Base-by-base conservation (phyloP, 2,888 invertebrate genomes). In the Polylopha cassiicola region DNA sequence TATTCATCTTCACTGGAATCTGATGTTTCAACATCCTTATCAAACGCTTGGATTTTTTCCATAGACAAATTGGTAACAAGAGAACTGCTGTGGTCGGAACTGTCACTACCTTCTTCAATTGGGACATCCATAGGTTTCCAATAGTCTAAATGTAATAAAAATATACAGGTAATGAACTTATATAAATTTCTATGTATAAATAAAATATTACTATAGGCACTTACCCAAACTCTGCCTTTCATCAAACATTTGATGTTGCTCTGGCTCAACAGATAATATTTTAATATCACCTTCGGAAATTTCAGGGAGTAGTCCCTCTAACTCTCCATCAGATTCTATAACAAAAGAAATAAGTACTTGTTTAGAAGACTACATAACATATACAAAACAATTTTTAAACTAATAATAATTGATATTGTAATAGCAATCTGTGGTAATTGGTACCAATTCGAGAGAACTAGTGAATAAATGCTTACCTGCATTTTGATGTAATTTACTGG, bases 1-100 rank as follows among this genome's bases (percentile, higher is more conserved):
- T 85, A 85, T 67, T 85, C 84, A 65, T 85, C 82, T 61, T 77
- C 84, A 73, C 84, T 84, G 30, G 81, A 79, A 49, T 85, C 84
- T 39, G 84, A 70, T 20, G 68, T 66, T 38, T 81, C 76, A 41
- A 75, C 66, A 53, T 80, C 75, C 59, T 73, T 75, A 39, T 76
- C 73, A 39, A 82, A 58, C 28, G 65, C 63, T 16, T 70, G 65
- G 50, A 79, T 66, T 61, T 76, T 82, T 51, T 80, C 79, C 53
- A 76, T 73, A 5, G 81, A 77, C 41, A 85, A 65, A 57, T 76
- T 81, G 32, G 78, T 79, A 18, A 68, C 71, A 44, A 82, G 55
- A 33, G 84, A 84, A 53, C 75, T 80, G 52, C 81, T 82, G 44
- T 75, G 77, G 11, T 84, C 82, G 33, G 84, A 85, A 59, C 81